Conservation (phyloP, 64 coral and sea anemone species). For the Dendronephthya gigantea region DNA sequence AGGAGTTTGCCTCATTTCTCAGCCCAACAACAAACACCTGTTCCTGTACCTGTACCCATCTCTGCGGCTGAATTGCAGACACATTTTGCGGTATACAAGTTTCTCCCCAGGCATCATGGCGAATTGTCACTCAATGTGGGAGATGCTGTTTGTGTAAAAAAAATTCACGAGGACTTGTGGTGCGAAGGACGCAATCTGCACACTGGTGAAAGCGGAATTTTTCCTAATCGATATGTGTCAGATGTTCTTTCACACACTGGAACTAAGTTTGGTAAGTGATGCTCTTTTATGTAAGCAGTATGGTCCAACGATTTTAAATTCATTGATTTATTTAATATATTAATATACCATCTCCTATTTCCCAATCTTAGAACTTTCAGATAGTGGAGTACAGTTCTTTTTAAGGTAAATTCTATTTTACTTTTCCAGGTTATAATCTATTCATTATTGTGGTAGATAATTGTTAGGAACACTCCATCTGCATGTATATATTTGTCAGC, state of each 20-base stretch:
- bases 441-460: no score
- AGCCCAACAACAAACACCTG: not conserved
- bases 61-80: conserved; percentile 37
- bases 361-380: not conserved
- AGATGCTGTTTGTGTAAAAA: conserved; percentile 66
- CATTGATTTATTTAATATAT: no score
- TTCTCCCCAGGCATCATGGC: conserved; percentile 64
- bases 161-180: conserved; percentile 80
- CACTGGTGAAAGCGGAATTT: conserved; percentile 70
- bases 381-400: not conserved
- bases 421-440: no score
- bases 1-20: not conserved
- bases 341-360: no score
- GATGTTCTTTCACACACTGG: conserved; percentile 46
- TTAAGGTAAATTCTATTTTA: not conserved
- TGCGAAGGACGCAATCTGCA: conserved; percentile 76
- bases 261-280: not conserved
- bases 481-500: no score
- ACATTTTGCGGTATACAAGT: conserved; percentile 82
- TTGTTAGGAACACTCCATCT: no score
- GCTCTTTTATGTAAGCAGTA: no score
- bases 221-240: conserved; percentile 84
- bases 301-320: no score
- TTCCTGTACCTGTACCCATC: no score
- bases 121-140: conserved; percentile 66